A percentile compares a stretch with the other conserved stretches of the same genome.
phyloP scores from a whole-genome alignment of 2,797 vertebrate species.

The Pristis pectinata region DNA sequence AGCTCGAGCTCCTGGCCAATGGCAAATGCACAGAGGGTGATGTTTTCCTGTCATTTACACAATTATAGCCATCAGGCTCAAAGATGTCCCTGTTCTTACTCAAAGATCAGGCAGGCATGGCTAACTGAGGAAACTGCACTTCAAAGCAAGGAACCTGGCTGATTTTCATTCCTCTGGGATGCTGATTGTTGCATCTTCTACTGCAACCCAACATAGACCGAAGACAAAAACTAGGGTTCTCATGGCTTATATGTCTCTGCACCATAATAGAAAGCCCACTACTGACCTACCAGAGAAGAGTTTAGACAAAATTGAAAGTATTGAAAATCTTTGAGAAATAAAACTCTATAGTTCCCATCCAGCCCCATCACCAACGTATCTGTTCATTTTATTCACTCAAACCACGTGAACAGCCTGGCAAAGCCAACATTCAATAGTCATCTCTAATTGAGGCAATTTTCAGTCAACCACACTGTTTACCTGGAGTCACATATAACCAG shows the following conservation, averaged over 20 bases:
- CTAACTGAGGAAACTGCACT: neutral
- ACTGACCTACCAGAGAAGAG: neutral
- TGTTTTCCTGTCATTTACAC: neutral
- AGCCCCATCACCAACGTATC: neutral
- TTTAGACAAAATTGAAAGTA: neutral
- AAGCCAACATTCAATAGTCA: no score
- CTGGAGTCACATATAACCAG: no score
- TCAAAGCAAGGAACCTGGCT: neutral
- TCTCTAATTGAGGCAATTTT: no score
- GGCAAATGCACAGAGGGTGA: neutral
- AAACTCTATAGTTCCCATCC: neutral
- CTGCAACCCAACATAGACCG: neutral
- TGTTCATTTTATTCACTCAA: no score
- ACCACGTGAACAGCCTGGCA: no score
- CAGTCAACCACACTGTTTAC: no score
- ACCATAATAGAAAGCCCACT: neutral
- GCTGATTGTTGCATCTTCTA: neutral
- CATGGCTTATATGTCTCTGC: neutral
- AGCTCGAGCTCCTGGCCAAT: neutral
- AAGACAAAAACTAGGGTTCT: neutral
- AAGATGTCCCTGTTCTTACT: neutral
- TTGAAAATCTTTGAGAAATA: neutral
- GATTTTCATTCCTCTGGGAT: neutral
- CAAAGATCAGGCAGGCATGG: neutral
- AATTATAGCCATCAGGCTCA: neutral